phyloP scores from a whole-genome alignment of 2,888 invertebrate genomes.

The Mystacides longicornis region DNA sequence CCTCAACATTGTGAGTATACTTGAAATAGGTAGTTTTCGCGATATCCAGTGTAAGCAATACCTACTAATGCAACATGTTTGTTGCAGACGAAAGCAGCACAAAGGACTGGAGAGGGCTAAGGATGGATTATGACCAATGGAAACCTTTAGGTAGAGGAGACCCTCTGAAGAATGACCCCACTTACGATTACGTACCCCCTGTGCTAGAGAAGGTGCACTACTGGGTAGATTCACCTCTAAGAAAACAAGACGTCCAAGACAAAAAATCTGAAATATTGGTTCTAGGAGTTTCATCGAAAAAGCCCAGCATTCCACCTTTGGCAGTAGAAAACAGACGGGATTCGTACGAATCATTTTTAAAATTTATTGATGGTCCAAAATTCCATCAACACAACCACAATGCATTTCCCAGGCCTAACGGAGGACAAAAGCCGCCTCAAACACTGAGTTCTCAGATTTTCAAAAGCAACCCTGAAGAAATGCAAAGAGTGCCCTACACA shows the following conservation, averaged over 20 bases:
- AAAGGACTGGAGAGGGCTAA: constrained; percentile 38
- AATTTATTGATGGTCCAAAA: constrained; percentile 45
- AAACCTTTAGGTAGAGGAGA: constrained; percentile 76
- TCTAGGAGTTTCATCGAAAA: constrained; percentile 61
- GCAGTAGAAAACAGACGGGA: constrained; percentile 34
- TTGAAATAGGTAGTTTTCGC: too few relatives aligned
- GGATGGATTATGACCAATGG: constrained; percentile 81
- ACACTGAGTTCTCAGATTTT: constrained; percentile 27
- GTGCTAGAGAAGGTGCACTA: constrained; percentile 72
- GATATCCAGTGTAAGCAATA: background rate
- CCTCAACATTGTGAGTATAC: too few relatives aligned
- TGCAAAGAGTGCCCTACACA: constrained; percentile 52
- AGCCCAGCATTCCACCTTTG: constrained; percentile 48
- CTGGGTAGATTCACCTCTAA: constrained; percentile 61
- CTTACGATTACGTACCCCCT: constrained; percentile 79
- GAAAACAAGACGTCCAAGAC: constrained; percentile 49
- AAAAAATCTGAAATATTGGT: constrained; percentile 61
- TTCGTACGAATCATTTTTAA: constrained; percentile 38
- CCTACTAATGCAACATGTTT: background rate
- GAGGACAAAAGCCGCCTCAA: constrained; percentile 36
- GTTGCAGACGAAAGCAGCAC: constrained; percentile 27
- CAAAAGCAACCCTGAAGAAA: constrained; percentile 44
- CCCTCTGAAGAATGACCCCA: constrained; percentile 76
- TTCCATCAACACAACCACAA: constrained; percentile 34
- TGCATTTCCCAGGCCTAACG: constrained; percentile 32